Conservation (phyloP, 2,797 vertebrate species). For the Merluccius polli region DNA sequence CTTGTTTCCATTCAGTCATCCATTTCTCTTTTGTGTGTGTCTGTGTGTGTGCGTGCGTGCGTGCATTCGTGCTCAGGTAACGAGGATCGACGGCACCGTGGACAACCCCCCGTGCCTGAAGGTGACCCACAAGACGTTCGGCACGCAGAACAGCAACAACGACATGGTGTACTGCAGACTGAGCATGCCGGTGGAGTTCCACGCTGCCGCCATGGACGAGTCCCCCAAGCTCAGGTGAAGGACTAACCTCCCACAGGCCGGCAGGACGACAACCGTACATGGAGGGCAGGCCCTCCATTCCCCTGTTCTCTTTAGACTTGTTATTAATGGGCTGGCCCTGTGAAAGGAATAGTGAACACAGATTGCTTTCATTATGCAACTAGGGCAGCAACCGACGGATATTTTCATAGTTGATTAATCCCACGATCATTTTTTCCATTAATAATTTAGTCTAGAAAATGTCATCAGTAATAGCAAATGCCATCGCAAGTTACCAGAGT, state of each 20-base stretch:
- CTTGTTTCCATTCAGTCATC: not conserved
- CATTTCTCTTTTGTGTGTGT: not conserved
- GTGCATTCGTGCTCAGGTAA: slow-evolving; percentile 74
- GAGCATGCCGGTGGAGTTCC: slow-evolving; percentile 94
- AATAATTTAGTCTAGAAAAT: too few relatives aligned
- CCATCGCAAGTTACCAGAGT: too few relatives aligned
- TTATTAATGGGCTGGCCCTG: not conserved
- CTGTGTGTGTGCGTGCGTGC: not conserved
- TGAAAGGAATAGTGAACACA: not conserved
- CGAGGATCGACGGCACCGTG: slow-evolving; percentile 91
- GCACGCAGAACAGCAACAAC: slow-evolving; percentile 91
- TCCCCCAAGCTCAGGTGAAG: slow-evolving; percentile 81
- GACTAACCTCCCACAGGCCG: not conserved
- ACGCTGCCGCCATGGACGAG: slow-evolving; percentile 67
- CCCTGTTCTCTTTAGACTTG: not conserved
- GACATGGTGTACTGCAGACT: slow-evolving; percentile 92
- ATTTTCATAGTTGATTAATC: too few relatives aligned
- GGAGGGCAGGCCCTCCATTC: not conserved
- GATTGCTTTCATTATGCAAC: not conserved
- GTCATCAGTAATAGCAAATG: too few relatives aligned
- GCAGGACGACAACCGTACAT: too few relatives aligned
- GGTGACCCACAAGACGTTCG: slow-evolving; percentile 95
- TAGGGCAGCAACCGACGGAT: too few relatives aligned
- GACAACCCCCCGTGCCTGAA: slow-evolving; percentile 95
- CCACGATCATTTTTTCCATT: too few relatives aligned